Evolutionary conservation across 2,888 invertebrate genomes (phyloP).

Genomic region (Gandaritis pyraliata): DNA sequence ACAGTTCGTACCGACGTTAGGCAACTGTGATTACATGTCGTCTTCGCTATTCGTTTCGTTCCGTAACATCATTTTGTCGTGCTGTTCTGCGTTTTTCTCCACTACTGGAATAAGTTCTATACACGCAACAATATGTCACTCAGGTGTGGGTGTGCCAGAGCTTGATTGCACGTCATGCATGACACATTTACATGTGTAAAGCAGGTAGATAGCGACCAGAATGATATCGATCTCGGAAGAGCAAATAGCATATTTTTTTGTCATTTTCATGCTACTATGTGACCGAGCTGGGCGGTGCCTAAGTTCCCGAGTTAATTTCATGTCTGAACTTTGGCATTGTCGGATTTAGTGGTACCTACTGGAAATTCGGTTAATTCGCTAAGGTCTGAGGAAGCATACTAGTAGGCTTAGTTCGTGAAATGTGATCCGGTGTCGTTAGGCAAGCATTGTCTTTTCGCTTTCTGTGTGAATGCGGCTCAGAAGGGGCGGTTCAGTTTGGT

Average conservation of each 20-base stretch:
- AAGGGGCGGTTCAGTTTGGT: slow-evolving; percentile 16
- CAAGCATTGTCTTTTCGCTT: slow-evolving; percentile 6
- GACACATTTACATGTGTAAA: slow-evolving; percentile 1
- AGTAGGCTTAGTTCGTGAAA: background rate
- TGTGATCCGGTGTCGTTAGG: background rate
- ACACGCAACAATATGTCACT: slow-evolving; percentile 20
- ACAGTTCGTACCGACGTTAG: background rate
- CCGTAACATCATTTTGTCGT: slow-evolving; percentile 16
- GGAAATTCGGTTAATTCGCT: too few species aligned
- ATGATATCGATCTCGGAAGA: background rate
- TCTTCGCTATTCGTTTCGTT: slow-evolving; percentile 14
- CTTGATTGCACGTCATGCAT: slow-evolving; percentile 3
- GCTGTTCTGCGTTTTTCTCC: slow-evolving; percentile 15
- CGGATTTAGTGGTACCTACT: too few species aligned
- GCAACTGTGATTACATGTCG: slow-evolving; percentile 11
- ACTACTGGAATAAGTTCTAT: slow-evolving; percentile 16
- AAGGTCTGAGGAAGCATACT: background rate
- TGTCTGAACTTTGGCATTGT: too few species aligned
- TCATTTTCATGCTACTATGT: too few species aligned
- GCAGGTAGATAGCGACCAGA: background rate
- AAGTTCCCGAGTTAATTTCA: too few species aligned
- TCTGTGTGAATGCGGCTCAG: slow-evolving; percentile 14
- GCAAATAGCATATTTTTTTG: background rate
- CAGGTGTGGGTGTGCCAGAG: slow-evolving; percentile 7
- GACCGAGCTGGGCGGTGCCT: too few species aligned